These are phyloP conservation scores for Smutsia temminckii DNA, from an alignment of 2,797 vertebrate genomes.

Conservation along the genomic window DNA sequence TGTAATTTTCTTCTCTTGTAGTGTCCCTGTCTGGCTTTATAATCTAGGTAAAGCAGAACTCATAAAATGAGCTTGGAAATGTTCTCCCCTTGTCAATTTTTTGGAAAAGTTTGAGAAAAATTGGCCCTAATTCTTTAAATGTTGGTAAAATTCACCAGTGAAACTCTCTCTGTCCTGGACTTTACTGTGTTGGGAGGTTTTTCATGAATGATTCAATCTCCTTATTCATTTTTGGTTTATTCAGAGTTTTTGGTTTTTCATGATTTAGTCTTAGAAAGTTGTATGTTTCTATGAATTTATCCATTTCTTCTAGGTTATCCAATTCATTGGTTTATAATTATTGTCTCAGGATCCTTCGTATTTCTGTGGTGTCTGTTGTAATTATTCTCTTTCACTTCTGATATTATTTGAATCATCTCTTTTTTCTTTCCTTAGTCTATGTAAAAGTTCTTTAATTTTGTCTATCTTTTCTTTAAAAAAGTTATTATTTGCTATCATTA, in stretches of 20 bases:
- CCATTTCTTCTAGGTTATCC: neutral
- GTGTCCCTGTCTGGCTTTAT: neutral
- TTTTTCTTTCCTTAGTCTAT: neutral
- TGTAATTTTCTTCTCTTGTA: neutral
- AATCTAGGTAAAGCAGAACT: neutral
- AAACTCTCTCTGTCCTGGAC: neutral
- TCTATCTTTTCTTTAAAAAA: neutral
- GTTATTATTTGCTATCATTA: too few species aligned
- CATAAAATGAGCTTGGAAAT: neutral
- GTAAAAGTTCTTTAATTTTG: neutral
- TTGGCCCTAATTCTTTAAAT: neutral
- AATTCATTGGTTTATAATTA: neutral
- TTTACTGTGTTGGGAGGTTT: neutral
- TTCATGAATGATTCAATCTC: neutral
- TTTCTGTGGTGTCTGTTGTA: neutral
- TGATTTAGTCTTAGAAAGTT: neutral
- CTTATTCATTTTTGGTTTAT: neutral
- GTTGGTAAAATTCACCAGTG: neutral
- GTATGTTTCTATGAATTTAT: neutral
- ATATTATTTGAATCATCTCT: neutral
- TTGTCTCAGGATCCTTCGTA: too few species aligned
- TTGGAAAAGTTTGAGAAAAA: neutral
- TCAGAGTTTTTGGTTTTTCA: neutral
- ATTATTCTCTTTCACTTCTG: neutral
- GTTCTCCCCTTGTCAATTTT: neutral